Conservation (phyloP, 2,888 invertebrate species). For the Acrocera orbiculus region DNA sequence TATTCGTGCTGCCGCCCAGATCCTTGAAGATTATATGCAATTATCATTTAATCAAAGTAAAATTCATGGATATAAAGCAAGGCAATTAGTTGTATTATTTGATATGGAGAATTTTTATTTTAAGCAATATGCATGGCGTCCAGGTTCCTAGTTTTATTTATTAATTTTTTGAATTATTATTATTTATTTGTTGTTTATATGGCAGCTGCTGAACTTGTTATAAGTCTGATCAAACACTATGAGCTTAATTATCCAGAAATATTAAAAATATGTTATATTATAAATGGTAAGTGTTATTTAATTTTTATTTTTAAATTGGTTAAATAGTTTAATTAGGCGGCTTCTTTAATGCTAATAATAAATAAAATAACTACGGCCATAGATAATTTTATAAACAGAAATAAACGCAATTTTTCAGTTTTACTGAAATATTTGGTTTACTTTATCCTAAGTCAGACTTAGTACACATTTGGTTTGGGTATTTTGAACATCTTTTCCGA, state of each 20-base stretch:
- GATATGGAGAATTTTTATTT: slow-evolving; percentile 65
- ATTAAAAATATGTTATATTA: slow-evolving; percentile 65
- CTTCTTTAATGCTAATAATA: too few relatives aligned
- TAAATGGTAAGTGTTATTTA: slow-evolving; percentile 53
- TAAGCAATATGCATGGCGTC: slow-evolving; percentile 70
- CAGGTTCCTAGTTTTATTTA: too few relatives aligned
- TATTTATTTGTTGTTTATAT: slow-evolving; percentile 2
- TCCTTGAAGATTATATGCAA: slow-evolving; percentile 47
- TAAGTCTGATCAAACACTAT: slow-evolving; percentile 66
- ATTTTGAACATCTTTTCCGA: too few relatives aligned
- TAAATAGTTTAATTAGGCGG: too few relatives aligned
- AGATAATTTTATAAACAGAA: too few relatives aligned
- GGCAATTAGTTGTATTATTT: slow-evolving; percentile 51
- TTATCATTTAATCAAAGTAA: slow-evolving; percentile 41
- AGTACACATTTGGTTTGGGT: too few relatives aligned
- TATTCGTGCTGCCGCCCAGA: slow-evolving; percentile 47
- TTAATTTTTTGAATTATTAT: slow-evolving; percentile 24
- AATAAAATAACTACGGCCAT: too few relatives aligned
- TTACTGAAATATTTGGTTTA: too few relatives aligned
- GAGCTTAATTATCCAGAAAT: slow-evolving; percentile 89
- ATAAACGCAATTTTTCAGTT: too few relatives aligned
- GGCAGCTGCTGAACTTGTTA: slow-evolving; percentile 50
- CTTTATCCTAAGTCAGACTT: too few relatives aligned
- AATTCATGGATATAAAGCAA: slow-evolving; percentile 42
- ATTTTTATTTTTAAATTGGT: too few relatives aligned